A percentile compares a stretch with the other conserved stretches of the same genome.
These are phyloP conservation scores for Phalacrocorax brasilianus DNA, from an alignment of 2,113 vertebrate species.

Conservation along the genomic window DNA sequence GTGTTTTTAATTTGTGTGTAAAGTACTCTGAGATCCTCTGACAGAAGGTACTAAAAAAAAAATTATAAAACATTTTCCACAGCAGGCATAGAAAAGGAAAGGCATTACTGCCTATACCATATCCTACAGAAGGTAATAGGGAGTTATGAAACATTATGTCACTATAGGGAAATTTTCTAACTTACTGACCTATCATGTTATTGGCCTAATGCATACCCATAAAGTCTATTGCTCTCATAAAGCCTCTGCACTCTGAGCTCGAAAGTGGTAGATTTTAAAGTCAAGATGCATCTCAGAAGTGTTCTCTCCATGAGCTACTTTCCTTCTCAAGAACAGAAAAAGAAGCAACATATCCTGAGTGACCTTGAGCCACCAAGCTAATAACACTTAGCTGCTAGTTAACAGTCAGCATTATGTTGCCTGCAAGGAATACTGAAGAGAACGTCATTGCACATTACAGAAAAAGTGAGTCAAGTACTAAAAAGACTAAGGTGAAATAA, in stretches of 20 bases:
- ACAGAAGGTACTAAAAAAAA: background rate
- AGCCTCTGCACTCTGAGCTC: background rate
- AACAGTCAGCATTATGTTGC: background rate
- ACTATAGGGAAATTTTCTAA: background rate
- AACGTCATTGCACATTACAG: background rate
- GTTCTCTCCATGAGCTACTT: background rate
- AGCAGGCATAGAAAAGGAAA: background rate
- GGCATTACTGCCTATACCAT: background rate
- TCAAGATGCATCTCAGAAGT: background rate
- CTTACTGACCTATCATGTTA: conserved; percentile 26
- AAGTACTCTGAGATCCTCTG: background rate
- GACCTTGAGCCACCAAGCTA: conserved; percentile 6
- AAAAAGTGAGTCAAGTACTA: background rate
- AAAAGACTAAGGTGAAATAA: background rate
- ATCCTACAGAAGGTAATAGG: background rate
- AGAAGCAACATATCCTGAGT: background rate
- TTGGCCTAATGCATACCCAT: background rate
- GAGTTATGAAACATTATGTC: background rate
- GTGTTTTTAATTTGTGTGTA: conserved; percentile 42
- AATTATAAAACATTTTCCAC: background rate
- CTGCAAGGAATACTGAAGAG: background rate
- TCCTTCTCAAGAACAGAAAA: background rate
- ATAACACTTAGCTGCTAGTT: background rate
- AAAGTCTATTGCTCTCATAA: conserved; percentile 14
- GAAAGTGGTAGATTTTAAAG: background rate